These are phyloP conservation scores for Poecilia wingei DNA, from an alignment of 2,797 vertebrate species.

Conservation along the genomic window DNA sequence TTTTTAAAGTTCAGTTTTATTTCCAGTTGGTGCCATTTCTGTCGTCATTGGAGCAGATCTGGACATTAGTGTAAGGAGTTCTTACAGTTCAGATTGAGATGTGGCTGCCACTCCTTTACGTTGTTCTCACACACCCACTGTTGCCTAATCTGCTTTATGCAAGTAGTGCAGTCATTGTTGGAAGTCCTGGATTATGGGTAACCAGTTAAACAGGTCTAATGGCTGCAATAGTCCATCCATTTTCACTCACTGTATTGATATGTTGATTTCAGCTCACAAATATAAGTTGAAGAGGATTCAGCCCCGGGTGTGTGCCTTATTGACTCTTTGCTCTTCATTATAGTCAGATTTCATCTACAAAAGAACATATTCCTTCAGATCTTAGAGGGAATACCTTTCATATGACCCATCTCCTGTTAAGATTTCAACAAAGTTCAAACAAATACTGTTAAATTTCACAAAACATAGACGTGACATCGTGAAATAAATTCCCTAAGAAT, in stretches of 20 bases:
- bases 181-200: conserved; percentile 18
- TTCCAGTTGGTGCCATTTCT: background rate
- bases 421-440: background rate
- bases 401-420: background rate
- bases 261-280: conserved; percentile 1
- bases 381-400: background rate
- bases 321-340: background rate
- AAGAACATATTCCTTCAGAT: background rate
- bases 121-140: conserved; percentile 20
- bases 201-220: conserved; percentile 42
- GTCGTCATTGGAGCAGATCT: background rate
- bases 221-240: background rate
- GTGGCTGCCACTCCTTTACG: conserved; percentile 40
- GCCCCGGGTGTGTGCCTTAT: background rate
- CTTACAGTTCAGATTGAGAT: background rate
- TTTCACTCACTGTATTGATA: background rate
- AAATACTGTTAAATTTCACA: background rate
- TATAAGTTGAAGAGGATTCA: background rate
- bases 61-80: background rate
- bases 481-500: background rate
- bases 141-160: conserved; percentile 26
- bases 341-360: background rate
- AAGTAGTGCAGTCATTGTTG: background rate
- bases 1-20: background rate
- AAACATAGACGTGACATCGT: background rate